Evolutionary conservation across 1,140 invertebrate species (phyloP), one percentile per base, ranked within the genome.

Genomic region (Drosophila arizonae): DNA sequence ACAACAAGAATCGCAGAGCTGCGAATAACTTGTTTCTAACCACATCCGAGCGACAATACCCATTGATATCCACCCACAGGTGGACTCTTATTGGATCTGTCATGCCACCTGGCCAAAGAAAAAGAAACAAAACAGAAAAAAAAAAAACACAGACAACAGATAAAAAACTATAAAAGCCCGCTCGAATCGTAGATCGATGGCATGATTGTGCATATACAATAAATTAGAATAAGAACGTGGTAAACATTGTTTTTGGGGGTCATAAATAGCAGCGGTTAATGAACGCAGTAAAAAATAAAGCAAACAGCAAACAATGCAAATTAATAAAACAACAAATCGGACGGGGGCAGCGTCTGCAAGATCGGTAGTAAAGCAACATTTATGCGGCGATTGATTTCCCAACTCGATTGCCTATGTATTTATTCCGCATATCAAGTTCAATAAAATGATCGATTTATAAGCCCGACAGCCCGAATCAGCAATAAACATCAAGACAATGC

Each of bases 171-270:
- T 72, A 67, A 72, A 67, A 43, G 51, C 46, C 54, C 36, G 64
- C 58, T 65, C 55, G 55, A 78, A 81, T 73, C 78, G 26, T 62
- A 76, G 79, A 82, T 82, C 76, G 77, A 80, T 85, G 73, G 73
- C 72, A 55, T 64, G 68, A 75, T 56, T 55, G 41, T 64, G 43
- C 41, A 70, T 56, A 52, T 75, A 54, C 48, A 52, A 64, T 70
- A 79, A 85, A 85, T 85, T 85, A 85, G 81, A 85, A 85, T 69
- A 76, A 85, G 81, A 85, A 84, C 73, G 68, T 84, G 77, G 67
- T 69, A 67, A 69, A 67, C 48, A 24, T 11, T 36, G 39, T n/a
- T 67, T 79, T 80, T 80, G 77, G 77, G 81, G 81, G 80, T 85
- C 81, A 85, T 65, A 60, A 58, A 69, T 72, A 54, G n/a, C 45